Conservation (phyloP, 2,888 invertebrate species). For the Atrina japonica region DNA sequence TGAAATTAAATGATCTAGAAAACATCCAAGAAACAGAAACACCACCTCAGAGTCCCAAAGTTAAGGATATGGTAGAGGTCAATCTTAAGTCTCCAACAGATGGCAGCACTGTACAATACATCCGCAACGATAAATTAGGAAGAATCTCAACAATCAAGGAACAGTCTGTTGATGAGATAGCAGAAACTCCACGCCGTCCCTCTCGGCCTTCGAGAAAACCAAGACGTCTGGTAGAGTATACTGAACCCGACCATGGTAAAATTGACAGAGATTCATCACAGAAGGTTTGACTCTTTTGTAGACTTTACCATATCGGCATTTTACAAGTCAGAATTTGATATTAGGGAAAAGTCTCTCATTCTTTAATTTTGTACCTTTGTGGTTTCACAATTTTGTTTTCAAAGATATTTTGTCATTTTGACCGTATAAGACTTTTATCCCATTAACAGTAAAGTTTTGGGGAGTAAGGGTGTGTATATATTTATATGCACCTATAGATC, state of each 20-base stretch:
- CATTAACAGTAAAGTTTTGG: no score
- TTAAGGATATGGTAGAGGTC: conserved; percentile 43
- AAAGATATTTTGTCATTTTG: no score
- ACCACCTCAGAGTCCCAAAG: conserved; percentile 78
- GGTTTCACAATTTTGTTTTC: no score
- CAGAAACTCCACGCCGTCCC: conserved; percentile 40
- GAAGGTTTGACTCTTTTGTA: no score
- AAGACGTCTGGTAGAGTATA: conserved; percentile 40
- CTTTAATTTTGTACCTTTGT: no score
- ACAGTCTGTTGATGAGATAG: conserved; percentile 43
- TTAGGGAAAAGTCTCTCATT: no score
- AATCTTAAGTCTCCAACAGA: conserved; percentile 48
- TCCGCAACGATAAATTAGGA: conserved; percentile 42
- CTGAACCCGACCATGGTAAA: conserved; percentile 35
- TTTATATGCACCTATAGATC: no score
- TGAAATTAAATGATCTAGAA: conserved; percentile 80
- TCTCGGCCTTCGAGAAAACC: conserved; percentile 19
- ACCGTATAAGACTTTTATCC: no score
- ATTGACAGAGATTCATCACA: background rate
- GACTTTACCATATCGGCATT: no score
- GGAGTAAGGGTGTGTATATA: no score
- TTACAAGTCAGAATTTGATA: no score
- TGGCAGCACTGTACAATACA: conserved; percentile 57
- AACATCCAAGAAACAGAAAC: conserved; percentile 81
- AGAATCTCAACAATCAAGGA: conserved; percentile 32